Conservation (phyloP, 2,113 vertebrate species). For the Upupa epops region DNA sequence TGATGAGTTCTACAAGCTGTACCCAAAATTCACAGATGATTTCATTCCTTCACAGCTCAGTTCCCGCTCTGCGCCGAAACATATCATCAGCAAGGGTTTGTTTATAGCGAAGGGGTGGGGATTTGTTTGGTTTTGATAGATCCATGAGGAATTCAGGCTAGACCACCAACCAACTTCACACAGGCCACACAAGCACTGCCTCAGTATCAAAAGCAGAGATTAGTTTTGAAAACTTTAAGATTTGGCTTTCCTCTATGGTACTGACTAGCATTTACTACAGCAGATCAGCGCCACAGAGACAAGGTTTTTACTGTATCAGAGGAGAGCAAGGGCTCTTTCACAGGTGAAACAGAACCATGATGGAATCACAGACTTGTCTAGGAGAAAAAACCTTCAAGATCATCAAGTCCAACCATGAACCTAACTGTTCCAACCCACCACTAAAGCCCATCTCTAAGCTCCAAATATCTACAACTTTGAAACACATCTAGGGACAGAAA, state of each 20-base stretch:
- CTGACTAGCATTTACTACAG: background rate
- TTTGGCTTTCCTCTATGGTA: background rate
- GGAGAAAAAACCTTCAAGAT: too few species aligned
- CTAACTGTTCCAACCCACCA: too few species aligned
- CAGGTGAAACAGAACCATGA: background rate
- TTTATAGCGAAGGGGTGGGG: background rate
- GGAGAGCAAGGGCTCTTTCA: slow-evolving; percentile 6
- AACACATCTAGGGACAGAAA: too few species aligned
- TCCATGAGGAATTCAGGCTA: slow-evolving; percentile 8
- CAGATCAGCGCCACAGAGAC: background rate
- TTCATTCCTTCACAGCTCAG: background rate
- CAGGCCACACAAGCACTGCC: slow-evolving; percentile 41
- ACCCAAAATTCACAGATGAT: slow-evolving; percentile 11
- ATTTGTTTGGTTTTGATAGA: slow-evolving; percentile 5
- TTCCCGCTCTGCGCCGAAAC: slow-evolving; percentile 1
- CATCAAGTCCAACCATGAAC: too few species aligned
- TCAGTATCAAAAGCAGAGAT: background rate
- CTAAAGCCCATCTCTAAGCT: too few species aligned
- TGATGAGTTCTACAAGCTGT: background rate
- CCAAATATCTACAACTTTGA: too few species aligned
- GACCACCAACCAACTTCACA: slow-evolving; percentile 33
- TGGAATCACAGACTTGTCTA: background rate
- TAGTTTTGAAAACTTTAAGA: background rate
- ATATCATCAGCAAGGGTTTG: slow-evolving; percentile 5
- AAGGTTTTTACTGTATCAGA: background rate